A percentile compares a stretch with the other conserved stretches of the same genome.
phyloP scores from a whole-genome alignment of 2,888 invertebrate genomes.

The Eupithecia abbreviata region DNA sequence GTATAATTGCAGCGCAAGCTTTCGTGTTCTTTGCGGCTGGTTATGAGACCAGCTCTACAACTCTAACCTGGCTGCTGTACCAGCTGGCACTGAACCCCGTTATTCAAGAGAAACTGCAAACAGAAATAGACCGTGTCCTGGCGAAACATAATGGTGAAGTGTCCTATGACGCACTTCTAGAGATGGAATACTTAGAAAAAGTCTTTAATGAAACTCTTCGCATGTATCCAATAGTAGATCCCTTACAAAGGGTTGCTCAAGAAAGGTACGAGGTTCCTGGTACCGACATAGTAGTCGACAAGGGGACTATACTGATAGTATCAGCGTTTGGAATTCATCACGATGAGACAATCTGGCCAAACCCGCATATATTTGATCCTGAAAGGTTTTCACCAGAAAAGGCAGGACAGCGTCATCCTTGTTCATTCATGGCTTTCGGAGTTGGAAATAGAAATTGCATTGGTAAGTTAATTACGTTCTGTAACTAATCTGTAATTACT shows the following conservation, averaged over 20 bases:
- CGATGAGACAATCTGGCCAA: constrained; percentile 67
- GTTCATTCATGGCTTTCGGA: constrained; percentile 71
- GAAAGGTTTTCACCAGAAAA: constrained; percentile 69
- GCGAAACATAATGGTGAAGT: constrained; percentile 57
- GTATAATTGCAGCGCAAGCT: constrained; percentile 66
- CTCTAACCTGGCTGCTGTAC: constrained; percentile 63
- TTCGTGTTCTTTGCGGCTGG: constrained; percentile 74
- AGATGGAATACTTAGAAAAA: constrained; percentile 68
- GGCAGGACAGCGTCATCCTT: constrained; percentile 55
- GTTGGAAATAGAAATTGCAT: constrained; percentile 72
- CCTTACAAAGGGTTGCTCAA: constrained; percentile 61
- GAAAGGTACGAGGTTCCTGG: constrained; percentile 63
- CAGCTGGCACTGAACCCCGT: constrained; percentile 64
- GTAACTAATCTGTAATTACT: neutral
- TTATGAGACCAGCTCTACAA: constrained; percentile 73
- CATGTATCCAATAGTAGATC: constrained; percentile 70
- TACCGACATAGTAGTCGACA: constrained; percentile 59
- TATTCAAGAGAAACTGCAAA: constrained; percentile 62
- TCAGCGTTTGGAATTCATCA: constrained; percentile 67
- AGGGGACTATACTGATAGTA: constrained; percentile 59
- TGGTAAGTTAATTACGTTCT: constrained; percentile 56
- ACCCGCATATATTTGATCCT: constrained; percentile 74
- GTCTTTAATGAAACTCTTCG: constrained; percentile 70
- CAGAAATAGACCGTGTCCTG: constrained; percentile 59
- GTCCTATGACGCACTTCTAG: constrained; percentile 64